Evolutionary conservation across 1,140 invertebrate species (phyloP), one percentile per base, ranked within the genome.

Genomic region (Rhopalosiphum padi): DNA sequence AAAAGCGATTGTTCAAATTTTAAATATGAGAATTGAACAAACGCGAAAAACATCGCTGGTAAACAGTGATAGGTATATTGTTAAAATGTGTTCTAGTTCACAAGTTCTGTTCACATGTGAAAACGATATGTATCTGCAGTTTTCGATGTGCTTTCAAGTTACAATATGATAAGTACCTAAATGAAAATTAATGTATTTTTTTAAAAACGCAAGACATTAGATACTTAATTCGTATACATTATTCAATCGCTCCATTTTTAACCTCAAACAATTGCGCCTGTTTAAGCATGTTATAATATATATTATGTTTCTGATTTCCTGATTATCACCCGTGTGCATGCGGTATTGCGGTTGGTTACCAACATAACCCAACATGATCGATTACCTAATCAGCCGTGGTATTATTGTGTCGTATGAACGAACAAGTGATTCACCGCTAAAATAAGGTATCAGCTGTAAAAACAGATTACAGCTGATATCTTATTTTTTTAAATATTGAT

Each of bases 341-440:
- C 60, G n/a, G 60, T n/a, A 23, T 23, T n/a, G 60, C 60, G 8
- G 21, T 37, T 46, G 85, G 43, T 87, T 46, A 86, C 43, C 25
- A 87, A 87, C 85, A 87, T 87, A 87, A 87, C 41, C 15, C 83
- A 25, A 86, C 37, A 43, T 43, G 37, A 86, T 86, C 83, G 37
- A 41, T 86, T 43, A 86, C 22, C 82, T n/a, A 82, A 35, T 82
- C 60, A 30, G 9, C 11, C 60, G 30, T n/a, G 30, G 60, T 77
- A 77, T 77, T 77, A 77, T 77, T 4, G 30, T n/a, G 22, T 30
- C 55, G 60, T n/a, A 18, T 77, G 30, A 68, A 68, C 60, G 25
- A 30, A 15, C n/a, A n/a, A 77, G 60, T 77, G 30, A 77, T 77
- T 77, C 60, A n/a, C 60, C 30, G n/a, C n/a, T n/a, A n/a, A 68